Evolutionary conservation across 2,113 vertebrate genomes (phyloP), one percentile per base, ranked within the genome.

Genomic region (Chaetorhynchus papuensis): DNA sequence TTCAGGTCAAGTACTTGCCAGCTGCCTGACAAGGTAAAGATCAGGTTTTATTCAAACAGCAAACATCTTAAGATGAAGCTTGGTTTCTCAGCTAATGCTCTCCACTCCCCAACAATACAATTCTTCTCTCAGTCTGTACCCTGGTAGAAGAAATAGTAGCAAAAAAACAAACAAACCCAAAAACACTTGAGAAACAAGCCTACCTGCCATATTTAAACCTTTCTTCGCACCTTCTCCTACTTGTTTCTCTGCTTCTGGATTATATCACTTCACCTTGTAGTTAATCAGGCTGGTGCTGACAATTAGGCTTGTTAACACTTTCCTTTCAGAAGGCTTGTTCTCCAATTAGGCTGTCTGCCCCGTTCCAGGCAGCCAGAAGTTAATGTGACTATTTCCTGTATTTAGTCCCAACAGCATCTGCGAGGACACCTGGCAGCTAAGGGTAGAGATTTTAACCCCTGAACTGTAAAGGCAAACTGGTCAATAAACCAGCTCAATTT

Each of bases 1-100:
- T 93, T 91, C 91, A 94, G 71, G 82, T 97, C 75, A 94, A 93
- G 59, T 42, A 83, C 49, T 72, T 95, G 78, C 86, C 71, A 89
- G 54, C 21, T 74, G 59, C 83, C 39, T 86, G 63, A 83, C 53
- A 74, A 95, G 35, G 82, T 74, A 70, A 91, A 95, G 66, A 91
- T 56, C 54, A 70, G 75, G 6, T 85, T 93, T 94, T 88, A 81
- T 69, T 90, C 74, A 70, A 89, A 76, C 74, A 75, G 41, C 39
- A 83, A 87, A 65, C 30, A 60, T 52, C 59, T 91, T 49, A 83
- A 54, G 24, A 15, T 23, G 94, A 90, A 83, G 13, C 33, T 57
- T 89, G 11, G n/a, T 82, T 93, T 83, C 66, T 79, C 59, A 65
- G n/a, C 37, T 61, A 61, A 31, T 42, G 16, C 33, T 69, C 35